Percentiles rank a stretch among this genome's conserved stretches.
phyloP scores from a whole-genome alignment of 2,113 vertebrate genomes.

The Eretmochelys imbricata region DNA sequence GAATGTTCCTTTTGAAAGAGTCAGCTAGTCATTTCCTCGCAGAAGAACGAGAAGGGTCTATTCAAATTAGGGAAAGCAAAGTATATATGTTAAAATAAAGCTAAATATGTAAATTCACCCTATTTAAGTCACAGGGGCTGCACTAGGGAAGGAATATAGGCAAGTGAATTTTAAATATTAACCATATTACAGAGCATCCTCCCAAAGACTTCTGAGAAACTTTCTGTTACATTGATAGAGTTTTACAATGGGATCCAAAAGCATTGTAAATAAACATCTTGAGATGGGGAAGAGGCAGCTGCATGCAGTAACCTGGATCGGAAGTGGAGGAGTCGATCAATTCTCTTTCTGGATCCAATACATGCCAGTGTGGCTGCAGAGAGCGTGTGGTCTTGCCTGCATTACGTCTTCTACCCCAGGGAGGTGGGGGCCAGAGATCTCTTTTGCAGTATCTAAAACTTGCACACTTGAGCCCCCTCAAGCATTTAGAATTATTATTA shows the following conservation, averaged over 20 bases:
- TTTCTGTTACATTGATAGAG: too few species aligned
- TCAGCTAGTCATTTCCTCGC: neutral
- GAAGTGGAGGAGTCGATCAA: neutral
- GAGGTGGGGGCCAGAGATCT: neutral
- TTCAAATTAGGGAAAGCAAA: neutral
- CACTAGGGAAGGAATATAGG: neutral
- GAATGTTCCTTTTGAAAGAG: neutral
- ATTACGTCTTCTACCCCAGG: neutral
- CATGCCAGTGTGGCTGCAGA: neutral
- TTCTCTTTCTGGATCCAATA: neutral
- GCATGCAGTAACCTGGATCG: neutral
- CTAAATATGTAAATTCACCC: neutral
- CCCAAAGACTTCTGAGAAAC: neutral
- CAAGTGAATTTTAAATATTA: neutral
- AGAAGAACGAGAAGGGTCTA: neutral
- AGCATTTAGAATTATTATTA: neutral
- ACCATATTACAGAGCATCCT: neutral
- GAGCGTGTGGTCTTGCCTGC: neutral
- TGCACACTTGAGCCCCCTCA: neutral
- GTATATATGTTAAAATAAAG: neutral
- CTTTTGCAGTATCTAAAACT: neutral
- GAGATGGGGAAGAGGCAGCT: neutral
- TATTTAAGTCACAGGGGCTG: neutral
- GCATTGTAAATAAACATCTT: too few species aligned
- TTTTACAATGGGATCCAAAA: neutral